Base-by-base conservation (phyloP, 2,888 invertebrate genomes). In the Ferdinandea cuprea region DNA sequence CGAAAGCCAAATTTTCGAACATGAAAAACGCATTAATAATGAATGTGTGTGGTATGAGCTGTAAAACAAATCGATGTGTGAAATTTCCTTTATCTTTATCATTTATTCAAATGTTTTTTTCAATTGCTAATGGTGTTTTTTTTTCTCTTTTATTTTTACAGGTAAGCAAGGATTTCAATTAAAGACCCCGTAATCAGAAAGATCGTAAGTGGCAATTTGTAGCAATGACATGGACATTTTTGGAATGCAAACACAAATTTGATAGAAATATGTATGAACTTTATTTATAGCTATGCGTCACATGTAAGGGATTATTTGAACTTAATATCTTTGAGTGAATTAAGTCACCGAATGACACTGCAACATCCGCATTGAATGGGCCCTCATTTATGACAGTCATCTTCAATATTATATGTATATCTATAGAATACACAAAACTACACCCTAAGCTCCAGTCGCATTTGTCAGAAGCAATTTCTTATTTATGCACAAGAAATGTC, bases 21-120 rank as follows among this genome's bases (percentile, higher is more conserved):
- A 81, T 54, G 81, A 61, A 77, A 71, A 76, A 61, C 61, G n/a
- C 71, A 76, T 81, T 81, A 76, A 71, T 66, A 71, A 61, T 59
- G 59, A 59, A 25, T 54, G 52, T 59, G 58, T 52, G 74, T 68
- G 13, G 21, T 21, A 21, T 19, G 25, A n/a, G 5, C 19, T 40
- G 44, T 40, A 35, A 54, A 28, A 40, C 8, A 9, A 7, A 30
- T 21, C 35, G 25, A 68, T 58, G 48, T 63, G 69, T 37, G 40
- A 61, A 68, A 17, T 44, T 19, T 68, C 32, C 35, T 50, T 35
- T 59, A 35, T 32, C 28, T 68, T 37, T 19, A 21, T 74, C 32
- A 50, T 56, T 68, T 73, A 65, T 69, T 46, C 32, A 46, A 30
- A 72, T 54, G 25, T 3, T 25, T 44, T 32, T 32, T 50, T 30